Conservation (phyloP, 2,113 vertebrate species). For the Alosa alosa region DNA sequence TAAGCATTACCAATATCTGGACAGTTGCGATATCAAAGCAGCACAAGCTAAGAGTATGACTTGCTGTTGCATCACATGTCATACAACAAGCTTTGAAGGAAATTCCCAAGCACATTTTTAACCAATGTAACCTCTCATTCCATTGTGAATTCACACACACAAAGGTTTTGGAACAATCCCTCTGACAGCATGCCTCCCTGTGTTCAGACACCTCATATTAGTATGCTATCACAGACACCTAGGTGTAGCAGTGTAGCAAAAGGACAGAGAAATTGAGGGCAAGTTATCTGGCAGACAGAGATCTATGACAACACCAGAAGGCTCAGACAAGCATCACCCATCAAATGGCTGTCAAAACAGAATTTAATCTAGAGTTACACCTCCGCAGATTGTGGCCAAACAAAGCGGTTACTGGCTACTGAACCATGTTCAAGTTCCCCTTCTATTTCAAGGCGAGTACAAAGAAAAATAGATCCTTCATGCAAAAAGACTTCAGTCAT, state of each 20-base stretch:
- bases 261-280: conserved; percentile 32
- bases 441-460: neutral
- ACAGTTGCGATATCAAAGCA: conserved; percentile 26
- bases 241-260: neutral
- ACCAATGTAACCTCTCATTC: conserved; percentile 1
- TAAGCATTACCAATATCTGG: neutral
- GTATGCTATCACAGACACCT: neutral
- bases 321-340: conserved; percentile 26
- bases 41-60: conserved; percentile 33
- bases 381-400: neutral
- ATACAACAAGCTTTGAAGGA: conserved; percentile 26
- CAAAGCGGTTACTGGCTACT: neutral
- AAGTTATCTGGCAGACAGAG: conserved; percentile 22
- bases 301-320: conserved; percentile 12
- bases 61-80: conserved; percentile 37
- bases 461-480: neutral
- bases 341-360: conserved; percentile 24
- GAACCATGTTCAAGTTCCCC: conserved; percentile 6
- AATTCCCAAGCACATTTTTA: neutral
- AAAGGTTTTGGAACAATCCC: neutral
- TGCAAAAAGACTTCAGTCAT: neutral
- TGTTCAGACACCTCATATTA: conserved; percentile 4
- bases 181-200: neutral
- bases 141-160: neutral
- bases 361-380: neutral